phyloP scores from a whole-genome alignment of 2,888 invertebrate species.

The Yponomeuta sedellus region DNA sequence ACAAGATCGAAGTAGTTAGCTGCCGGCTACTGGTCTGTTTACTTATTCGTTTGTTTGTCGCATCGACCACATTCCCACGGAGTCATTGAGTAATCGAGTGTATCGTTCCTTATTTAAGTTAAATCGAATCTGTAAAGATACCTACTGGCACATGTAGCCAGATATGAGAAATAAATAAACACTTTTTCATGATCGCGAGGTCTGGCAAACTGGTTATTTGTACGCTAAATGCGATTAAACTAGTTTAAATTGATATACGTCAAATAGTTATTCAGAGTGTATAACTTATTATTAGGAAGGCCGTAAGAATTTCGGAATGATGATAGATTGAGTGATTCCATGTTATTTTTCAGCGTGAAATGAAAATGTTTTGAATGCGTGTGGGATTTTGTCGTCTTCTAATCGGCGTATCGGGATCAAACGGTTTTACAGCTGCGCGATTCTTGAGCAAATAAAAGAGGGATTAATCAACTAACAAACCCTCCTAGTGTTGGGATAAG shows the following conservation, averaged over 20 bases:
- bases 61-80: constrained; percentile 9
- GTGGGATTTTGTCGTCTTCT: constrained; percentile 59
- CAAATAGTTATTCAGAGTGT: too few relatives aligned
- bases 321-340: constrained; percentile 63
- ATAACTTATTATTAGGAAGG: too few relatives aligned
- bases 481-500: constrained; percentile 45
- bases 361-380: constrained; percentile 36
- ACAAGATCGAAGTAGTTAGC: constrained; percentile 31
- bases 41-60: constrained; percentile 28
- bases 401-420: constrained; percentile 63
- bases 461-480: constrained; percentile 60
- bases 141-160: neutral
- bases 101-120: neutral
- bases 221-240: too few relatives aligned
- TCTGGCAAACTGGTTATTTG: too few relatives aligned
- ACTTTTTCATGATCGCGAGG: too few relatives aligned
- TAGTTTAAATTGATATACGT: too few relatives aligned
- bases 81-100: neutral
- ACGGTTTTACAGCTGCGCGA: constrained; percentile 60
- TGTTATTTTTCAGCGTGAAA: constrained; percentile 52
- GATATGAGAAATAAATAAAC: neutral
- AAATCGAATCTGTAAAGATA: neutral
- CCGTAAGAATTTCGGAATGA: constrained; percentile 42
- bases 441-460: constrained; percentile 71
- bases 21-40: constrained; percentile 44